Evolutionary conservation across 2,113 vertebrate genomes (phyloP), one percentile per base, ranked within the genome.

Genomic region (Syrrhaptes paradoxus): DNA sequence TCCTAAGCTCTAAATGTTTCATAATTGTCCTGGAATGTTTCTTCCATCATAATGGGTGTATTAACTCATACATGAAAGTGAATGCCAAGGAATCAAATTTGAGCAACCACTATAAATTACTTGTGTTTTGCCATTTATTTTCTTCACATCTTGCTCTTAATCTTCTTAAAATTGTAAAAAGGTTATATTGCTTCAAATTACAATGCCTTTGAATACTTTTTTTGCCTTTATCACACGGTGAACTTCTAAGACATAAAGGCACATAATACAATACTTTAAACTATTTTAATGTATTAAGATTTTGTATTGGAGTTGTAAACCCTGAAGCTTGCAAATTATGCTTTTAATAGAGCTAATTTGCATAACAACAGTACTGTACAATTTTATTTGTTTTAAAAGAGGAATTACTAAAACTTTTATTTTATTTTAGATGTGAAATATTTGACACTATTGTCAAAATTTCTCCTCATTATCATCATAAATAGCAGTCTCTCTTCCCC

Each of bases 341-440:
- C 9, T 78, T 72, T 85, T 76, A 51, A 72, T 79, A 77, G 32
- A 79, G 15, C 6, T 38, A 21, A 88, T 96, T 90, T 93, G 49
- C 89, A 92, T 82, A 82, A 79, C 6, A 93, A 48, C 25, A 32
- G 26, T 61, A 57, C 32, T 58, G 13, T 59, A 49, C 29, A 66
- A 67, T 68, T 93, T 4, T 5, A n/a, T 89, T 90, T 91, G 16
- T 89, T 95, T 93, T 55, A 94, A 88, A 91, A 49, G 29, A 71
- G 6, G 7, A 90, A 86, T 87, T 72, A 51, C 45, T 36, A 54
- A 54, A 74, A 78, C 5, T 82, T 89, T 73, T 62, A 51, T 85
- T 89, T 86, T 76, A 80, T 71, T 78, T 92, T 59, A 87, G 7
- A 65, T 85, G 16, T 43, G 38, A 94, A 95, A 79, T 13, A 41